Evolutionary conservation across 1,140 invertebrate genomes (phyloP), one percentile per base, ranked within the genome.

Genomic region (Zophobas morio): DNA sequence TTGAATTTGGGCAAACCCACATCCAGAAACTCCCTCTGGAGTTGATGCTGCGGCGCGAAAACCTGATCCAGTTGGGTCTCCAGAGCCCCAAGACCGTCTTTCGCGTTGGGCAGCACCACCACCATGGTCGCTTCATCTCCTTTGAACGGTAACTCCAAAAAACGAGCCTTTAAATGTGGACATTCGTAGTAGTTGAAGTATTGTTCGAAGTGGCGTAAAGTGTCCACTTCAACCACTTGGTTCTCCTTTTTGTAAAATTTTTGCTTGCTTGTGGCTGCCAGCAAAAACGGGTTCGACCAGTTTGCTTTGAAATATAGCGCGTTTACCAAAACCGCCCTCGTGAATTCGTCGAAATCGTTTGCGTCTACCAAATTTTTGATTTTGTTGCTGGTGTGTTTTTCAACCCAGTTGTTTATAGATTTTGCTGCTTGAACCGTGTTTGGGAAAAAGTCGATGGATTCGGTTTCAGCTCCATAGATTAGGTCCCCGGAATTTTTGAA

Each of bases 281-380:
- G 1, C 80, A 83, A 78, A 80, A 94, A 94, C 76, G 89, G 84
- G 6, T 86, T 85, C 51, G 87, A 82, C 93, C 93, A 94, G 34
- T 86, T 86, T 51, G 92, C 94, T 88, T 96, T 96, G 86, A 97
- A 97, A 84, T 96, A 95, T 46, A 97, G 88, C 5, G 94, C 95
- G 87, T 96, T 97, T 0, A 95, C 87, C 0, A 97, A 86, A 2
- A 97, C 89, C 33, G 96, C 75, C 73, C 86, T 89, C 79, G 90
- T 92, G 39, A 87, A 80, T 8, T 84, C 79, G 75, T 89, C 81
- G 1, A 94, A 86, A 79, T 86, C 86, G 81, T 88, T 90, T 81
- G 86, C 71, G 36, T 87, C 80, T 46, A 96, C 86, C 6, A 95
- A 85, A 83, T 95, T 86, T 77, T 90, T 90, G 74, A 96, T 94